Percentiles rank a stretch among this genome's conserved stretches.
These are phyloP conservation scores for Atherinomorus stipes DNA, from an alignment of 2,113 vertebrate genomes.

Conservation along the genomic window DNA sequence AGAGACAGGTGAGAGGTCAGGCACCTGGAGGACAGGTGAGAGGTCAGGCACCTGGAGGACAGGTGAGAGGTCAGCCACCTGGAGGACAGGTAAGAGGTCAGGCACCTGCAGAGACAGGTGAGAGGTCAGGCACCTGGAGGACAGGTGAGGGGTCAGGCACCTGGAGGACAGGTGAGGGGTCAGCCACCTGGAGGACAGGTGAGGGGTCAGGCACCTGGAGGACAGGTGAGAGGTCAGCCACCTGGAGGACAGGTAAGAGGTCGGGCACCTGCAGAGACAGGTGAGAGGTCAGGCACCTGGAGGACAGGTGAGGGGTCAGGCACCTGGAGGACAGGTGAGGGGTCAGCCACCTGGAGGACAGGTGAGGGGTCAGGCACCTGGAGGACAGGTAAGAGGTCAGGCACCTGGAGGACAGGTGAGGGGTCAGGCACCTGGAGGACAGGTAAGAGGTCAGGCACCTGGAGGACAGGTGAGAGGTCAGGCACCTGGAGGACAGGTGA, in stretches of 20 bases:
- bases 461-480: constrained; percentile 13
- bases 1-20: constrained; percentile 1
- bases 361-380: constrained; percentile 3
- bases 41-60: too few species aligned
- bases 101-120: constrained; percentile 79
- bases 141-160: background rate
- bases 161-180: too few species aligned
- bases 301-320: constrained; percentile 1
- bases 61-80: constrained; percentile 7
- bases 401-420: constrained; percentile 78
- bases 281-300: constrained; percentile 73
- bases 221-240: background rate
- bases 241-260: too few species aligned
- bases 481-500: constrained; percentile 74
- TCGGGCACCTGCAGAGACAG: constrained; percentile 82
- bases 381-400: too few species aligned
- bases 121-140: constrained; percentile 75
- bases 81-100: too few species aligned
- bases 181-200: constrained; percentile 81
- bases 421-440: constrained; percentile 9
- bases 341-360: constrained; percentile 83
- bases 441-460: too few species aligned
- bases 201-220: constrained; percentile 73
- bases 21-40: too few species aligned
- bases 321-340: too few species aligned